phyloP scores from a whole-genome alignment of 1,140 invertebrate genomes.

The Atta colombica region DNA sequence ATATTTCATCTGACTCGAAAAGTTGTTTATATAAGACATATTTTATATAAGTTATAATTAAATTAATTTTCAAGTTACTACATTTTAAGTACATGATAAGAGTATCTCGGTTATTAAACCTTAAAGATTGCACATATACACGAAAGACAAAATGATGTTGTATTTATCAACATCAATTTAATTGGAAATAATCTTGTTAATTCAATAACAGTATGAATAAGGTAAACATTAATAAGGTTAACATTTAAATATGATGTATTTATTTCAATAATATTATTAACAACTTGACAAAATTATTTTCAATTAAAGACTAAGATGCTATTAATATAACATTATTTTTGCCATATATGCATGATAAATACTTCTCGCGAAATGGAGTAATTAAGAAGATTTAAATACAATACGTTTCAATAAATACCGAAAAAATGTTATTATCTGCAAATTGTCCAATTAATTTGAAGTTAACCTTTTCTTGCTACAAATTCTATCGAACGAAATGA shows the following conservation, averaged over 20 bases:
- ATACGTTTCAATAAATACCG: background rate
- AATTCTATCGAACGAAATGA: background rate
- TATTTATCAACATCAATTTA: too few species aligned
- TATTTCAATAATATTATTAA: too few species aligned
- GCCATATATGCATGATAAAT: background rate
- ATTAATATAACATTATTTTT: too few species aligned
- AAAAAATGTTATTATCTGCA: background rate
- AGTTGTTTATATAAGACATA: background rate
- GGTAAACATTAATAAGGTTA: too few species aligned
- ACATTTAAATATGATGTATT: too few species aligned
- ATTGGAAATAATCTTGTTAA: too few species aligned
- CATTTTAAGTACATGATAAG: background rate
- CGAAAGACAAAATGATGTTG: too few species aligned
- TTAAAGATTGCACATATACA: background rate
- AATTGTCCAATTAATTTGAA: slow-evolving; percentile 17
- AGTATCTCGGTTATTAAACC: background rate
- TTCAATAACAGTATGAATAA: too few species aligned
- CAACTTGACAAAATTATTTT: too few species aligned
- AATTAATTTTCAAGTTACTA: background rate
- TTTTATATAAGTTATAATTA: background rate
- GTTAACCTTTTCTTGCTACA: background rate
- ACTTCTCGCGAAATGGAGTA: background rate
- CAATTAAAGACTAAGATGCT: too few species aligned
- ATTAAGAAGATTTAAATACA: background rate
- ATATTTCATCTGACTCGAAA: background rate